A percentile compares a stretch with the other conserved stretches of the same genome.
These are phyloP conservation scores for Frankliniella fusca DNA, from an alignment of 2,888 invertebrate genomes.

Conservation along the genomic window DNA sequence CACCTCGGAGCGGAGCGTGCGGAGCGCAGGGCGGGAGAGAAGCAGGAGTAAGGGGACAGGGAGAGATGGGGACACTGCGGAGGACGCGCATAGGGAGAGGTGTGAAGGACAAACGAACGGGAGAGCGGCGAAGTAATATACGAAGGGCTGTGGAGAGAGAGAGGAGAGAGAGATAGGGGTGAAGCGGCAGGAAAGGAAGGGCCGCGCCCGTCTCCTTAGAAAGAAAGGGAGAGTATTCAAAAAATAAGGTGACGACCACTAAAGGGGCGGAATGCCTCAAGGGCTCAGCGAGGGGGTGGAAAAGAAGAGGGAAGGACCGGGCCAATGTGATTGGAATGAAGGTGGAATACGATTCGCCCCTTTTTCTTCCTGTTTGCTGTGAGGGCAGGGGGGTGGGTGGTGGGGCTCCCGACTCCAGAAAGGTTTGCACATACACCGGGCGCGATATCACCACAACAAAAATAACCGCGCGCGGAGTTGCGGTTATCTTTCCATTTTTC, in stretches of 20 bases:
- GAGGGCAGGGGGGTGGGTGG: neutral
- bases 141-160: neutral
- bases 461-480: too few relatives aligned
- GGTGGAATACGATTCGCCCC: conserved; percentile 1
- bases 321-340: conserved; percentile 21
- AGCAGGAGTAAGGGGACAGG: conserved; percentile 34
- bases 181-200: neutral
- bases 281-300: neutral
- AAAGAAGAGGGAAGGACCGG: neutral
- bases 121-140: conserved; percentile 28
- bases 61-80: conserved; percentile 35
- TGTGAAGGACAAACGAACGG: neutral
- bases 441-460: too few relatives aligned
- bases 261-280: neutral
- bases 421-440: too few relatives aligned
- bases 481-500: too few relatives aligned
- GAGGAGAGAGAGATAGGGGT: too few relatives aligned
- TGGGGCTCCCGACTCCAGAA: too few relatives aligned
- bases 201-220: neutral
- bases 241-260: neutral
- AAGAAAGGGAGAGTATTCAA: conserved; percentile 4
- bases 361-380: conserved; percentile 4
- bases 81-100: conserved; percentile 23
- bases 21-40: conserved; percentile 32
- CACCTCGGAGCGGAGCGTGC: conserved; percentile 16